Conservation (phyloP, 2,888 invertebrate species). For the Phaonia tiefii region DNA sequence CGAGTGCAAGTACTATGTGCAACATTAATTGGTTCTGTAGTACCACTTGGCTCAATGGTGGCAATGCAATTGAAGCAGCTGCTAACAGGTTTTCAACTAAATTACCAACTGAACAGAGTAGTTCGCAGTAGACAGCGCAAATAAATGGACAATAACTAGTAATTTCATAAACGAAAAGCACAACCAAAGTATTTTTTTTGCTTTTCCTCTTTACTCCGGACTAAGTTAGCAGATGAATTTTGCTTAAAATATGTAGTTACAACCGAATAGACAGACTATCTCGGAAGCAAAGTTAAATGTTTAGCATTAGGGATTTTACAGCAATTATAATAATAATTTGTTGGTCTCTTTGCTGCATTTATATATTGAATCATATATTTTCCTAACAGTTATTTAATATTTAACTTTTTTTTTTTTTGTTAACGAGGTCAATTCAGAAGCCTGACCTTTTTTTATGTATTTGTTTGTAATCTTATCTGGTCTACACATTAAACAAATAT, state of each 20-base stretch:
- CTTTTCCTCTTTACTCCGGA: too few relatives aligned
- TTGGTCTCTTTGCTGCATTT: too few relatives aligned
- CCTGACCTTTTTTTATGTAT: neutral
- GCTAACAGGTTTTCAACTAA: slow-evolving; percentile 51
- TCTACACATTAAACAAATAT: neutral
- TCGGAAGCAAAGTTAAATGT: too few relatives aligned
- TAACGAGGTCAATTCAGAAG: slow-evolving; percentile 18
- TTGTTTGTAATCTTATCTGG: neutral
- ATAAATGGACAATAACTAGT: slow-evolving; percentile 10
- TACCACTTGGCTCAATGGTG: slow-evolving; percentile 3
- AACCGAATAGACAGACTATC: too few relatives aligned
- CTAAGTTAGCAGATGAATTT: too few relatives aligned
- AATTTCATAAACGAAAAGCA: neutral
- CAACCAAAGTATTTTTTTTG: too few relatives aligned
- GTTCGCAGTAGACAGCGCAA: neutral
- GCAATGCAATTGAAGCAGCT: slow-evolving; percentile 38
- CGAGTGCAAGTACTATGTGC: too few relatives aligned
- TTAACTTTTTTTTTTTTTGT: neutral
- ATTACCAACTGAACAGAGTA: neutral
- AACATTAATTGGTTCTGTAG: slow-evolving; percentile 4
- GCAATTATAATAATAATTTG: too few relatives aligned
- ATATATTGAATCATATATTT: too few relatives aligned
- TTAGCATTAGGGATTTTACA: too few relatives aligned
- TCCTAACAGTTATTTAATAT: too few relatives aligned
- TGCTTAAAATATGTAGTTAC: too few relatives aligned